Evolutionary conservation across 2,797 vertebrate species (phyloP).

Genomic region (Malurus leucopterus): DNA sequence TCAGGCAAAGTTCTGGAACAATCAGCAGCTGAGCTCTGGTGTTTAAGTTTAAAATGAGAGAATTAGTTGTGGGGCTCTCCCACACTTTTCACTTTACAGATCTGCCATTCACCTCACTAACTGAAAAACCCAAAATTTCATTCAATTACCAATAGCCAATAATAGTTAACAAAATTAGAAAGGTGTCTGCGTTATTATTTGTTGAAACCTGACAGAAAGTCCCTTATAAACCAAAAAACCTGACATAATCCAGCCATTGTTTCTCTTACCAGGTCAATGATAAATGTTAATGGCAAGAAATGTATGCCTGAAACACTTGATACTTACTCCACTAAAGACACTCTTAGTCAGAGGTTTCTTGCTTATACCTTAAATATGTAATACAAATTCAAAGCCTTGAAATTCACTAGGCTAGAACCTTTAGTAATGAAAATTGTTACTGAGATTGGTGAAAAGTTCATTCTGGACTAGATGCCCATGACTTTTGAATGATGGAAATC

Average conservation of each 20-base stretch:
- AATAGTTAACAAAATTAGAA: neutral
- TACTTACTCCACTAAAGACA: neutral
- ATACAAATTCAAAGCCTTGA: neutral
- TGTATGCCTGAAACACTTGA: neutral
- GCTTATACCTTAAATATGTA: neutral
- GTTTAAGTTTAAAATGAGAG: neutral
- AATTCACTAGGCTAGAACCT: neutral
- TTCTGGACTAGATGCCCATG: neutral
- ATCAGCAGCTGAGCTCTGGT: neutral
- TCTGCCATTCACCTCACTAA: neutral
- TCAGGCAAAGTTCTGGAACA: neutral
- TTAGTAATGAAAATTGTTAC: neutral
- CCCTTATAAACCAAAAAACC: neutral
- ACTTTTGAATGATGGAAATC: neutral
- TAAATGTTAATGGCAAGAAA: neutral
- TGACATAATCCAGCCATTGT: neutral
- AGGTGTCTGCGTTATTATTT: neutral
- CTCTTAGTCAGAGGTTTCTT: neutral
- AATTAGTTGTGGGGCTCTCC: neutral
- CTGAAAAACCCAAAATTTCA: neutral
- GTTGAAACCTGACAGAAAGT: neutral
- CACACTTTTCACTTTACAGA: neutral
- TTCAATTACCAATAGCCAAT: neutral
- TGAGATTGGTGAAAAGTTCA: neutral
- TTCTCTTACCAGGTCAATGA: neutral